phyloP scores from a whole-genome alignment of 2,888 invertebrate genomes.

The Lasius fuliginosus region DNA sequence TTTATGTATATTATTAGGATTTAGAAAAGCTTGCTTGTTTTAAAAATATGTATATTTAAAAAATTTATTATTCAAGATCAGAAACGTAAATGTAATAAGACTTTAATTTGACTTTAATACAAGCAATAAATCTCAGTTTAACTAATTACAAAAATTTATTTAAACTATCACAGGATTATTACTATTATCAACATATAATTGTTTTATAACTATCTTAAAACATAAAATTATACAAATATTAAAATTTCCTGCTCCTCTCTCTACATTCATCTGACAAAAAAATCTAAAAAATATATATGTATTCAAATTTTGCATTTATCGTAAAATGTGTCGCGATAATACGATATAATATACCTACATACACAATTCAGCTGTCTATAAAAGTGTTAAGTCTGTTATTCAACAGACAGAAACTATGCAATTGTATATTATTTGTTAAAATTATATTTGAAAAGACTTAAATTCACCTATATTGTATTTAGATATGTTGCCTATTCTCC shows the following conservation, averaged over 20 bases:
- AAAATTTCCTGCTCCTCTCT: not conserved
- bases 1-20: not conserved
- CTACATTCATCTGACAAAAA: not conserved
- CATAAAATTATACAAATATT: not conserved
- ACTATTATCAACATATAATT: not conserved
- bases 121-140: not conserved
- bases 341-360: not conserved
- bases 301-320: not conserved
- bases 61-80: constrained; percentile 4
- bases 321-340: not conserved
- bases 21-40: not conserved
- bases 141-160: not conserved
- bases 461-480: not conserved
- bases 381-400: not conserved
- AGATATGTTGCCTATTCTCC: not conserved
- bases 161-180: not conserved
- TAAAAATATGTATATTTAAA: not conserved
- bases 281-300: not conserved
- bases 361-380: not conserved
- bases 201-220: not conserved
- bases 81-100: not conserved
- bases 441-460: not conserved
- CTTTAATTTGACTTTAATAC: not conserved
- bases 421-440: not conserved
- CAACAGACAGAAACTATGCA: not conserved